Conservation (phyloP, 2,113 vertebrate species). For the Diphyllodes magnificus region DNA sequence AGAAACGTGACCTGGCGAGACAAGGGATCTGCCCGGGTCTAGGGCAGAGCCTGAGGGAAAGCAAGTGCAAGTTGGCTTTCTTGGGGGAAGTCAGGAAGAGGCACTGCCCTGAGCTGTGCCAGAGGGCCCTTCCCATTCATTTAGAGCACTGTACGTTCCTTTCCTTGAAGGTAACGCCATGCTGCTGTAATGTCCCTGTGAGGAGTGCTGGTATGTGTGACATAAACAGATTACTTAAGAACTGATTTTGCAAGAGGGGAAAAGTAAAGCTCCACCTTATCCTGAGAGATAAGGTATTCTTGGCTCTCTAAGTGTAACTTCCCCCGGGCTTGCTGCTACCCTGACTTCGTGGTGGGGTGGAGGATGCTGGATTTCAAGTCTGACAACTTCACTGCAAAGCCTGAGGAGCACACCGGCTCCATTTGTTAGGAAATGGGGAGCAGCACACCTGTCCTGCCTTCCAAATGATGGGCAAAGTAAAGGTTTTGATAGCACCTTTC, state of each 20-base stretch:
- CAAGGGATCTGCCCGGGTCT: not conserved
- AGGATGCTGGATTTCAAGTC: not conserved
- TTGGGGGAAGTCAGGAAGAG: not conserved
- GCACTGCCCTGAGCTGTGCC: not conserved
- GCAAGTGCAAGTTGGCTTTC: not conserved
- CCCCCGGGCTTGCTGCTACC: not conserved
- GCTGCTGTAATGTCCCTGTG: not conserved
- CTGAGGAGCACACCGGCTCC: accelerated
- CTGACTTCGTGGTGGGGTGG: not conserved
- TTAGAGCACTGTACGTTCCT: conserved; percentile 22
- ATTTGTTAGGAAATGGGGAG: not conserved
- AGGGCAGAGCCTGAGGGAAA: not conserved
- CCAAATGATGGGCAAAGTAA: not conserved
- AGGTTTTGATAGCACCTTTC: accelerated
- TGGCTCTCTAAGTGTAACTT: conserved; percentile 58
- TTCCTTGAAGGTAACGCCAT: conserved; percentile 24
- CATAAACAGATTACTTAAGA: conserved; percentile 73
- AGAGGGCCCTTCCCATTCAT: conserved; percentile 5
- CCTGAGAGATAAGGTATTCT: conserved; percentile 74
- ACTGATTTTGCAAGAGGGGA: conserved; percentile 69
- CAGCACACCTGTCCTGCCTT: not conserved
- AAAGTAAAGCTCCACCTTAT: conserved; percentile 75
- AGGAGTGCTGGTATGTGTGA: conserved; percentile 49
- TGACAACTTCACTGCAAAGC: not conserved
- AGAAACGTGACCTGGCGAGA: not conserved